Evolutionary conservation across 2,113 vertebrate species (phyloP).

Genomic region (Myrmophylax atrothorax): DNA sequence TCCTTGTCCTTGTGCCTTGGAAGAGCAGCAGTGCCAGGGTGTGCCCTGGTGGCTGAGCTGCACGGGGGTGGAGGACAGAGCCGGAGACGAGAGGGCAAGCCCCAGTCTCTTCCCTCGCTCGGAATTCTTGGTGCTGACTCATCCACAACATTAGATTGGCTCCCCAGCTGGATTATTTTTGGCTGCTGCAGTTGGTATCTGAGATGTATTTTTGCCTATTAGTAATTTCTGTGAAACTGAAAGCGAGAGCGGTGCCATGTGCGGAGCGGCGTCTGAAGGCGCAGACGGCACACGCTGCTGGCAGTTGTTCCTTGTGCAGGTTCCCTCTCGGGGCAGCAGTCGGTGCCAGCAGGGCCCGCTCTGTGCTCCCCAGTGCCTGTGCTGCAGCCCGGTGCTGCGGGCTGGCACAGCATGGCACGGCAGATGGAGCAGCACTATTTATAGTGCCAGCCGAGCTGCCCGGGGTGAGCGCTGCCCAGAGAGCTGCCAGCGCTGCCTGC

Average conservation of each 20-base stretch:
- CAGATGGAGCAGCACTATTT: constrained; percentile 81
- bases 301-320: neutral
- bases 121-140: neutral
- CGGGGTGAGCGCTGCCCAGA: constrained; percentile 52
- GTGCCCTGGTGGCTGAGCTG: neutral
- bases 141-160: neutral
- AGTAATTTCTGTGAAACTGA: neutral
- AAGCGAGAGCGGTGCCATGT: neutral
- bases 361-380: constrained; percentile 20
- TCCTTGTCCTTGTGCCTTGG: neutral
- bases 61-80: neutral
- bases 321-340: constrained; percentile 45
- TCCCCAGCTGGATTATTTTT: neutral
- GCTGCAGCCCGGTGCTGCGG: neutral
- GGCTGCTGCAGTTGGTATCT: neutral
- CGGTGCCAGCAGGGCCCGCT: constrained; percentile 61
- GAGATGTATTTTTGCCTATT: constrained; percentile 32
- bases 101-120: accelerated
- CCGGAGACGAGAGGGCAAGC: neutral
- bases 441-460: constrained; percentile 68
- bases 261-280: neutral
- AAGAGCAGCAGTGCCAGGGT: neutral
- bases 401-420: constrained; percentile 65
- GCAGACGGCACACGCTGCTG: neutral
- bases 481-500: constrained; percentile 41